Evolutionary conservation across 2,797 vertebrate species (phyloP).

Genomic region (Lates japonicus): DNA sequence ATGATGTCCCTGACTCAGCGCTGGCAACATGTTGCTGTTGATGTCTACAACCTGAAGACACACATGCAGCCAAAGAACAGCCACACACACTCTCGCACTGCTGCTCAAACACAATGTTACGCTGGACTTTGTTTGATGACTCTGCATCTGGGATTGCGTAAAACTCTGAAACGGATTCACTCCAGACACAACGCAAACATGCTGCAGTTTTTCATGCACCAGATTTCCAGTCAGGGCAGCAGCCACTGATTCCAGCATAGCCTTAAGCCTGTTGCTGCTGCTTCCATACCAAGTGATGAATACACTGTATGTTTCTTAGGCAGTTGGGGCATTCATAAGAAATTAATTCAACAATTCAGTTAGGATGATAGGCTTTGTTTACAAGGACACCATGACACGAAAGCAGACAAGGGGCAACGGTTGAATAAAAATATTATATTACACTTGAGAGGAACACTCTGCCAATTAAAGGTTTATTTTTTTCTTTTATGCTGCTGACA

Average conservation of each 20-base stretch:
- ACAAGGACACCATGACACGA: slow-evolving; percentile 35
- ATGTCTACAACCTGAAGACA: slow-evolving; percentile 6
- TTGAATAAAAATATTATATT: slow-evolving; percentile 51
- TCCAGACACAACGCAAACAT: slow-evolving; percentile 29
- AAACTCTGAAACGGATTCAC: slow-evolving; percentile 45
- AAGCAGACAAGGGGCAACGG: neutral
- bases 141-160: slow-evolving; percentile 7
- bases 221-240: slow-evolving; percentile 41
- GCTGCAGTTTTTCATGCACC: slow-evolving; percentile 28
- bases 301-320: slow-evolving; percentile 17
- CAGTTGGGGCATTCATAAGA: slow-evolving; percentile 35
- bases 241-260: slow-evolving; percentile 33
- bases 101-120: neutral
- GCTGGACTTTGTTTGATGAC: slow-evolving; percentile 18
- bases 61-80: neutral
- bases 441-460: neutral
- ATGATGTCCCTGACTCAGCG: slow-evolving; percentile 23
- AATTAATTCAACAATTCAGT: slow-evolving; percentile 28
- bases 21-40: neutral
- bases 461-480: neutral
- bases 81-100: neutral
- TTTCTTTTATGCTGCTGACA: neutral
- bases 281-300: slow-evolving; percentile 34
- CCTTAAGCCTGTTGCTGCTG: slow-evolving; percentile 24
- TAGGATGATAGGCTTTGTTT: slow-evolving; percentile 34